Percentiles rank a stretch among this genome's conserved stretches.
Conservation (phyloP, 2,113 vertebrate species). For the Caracal caracal region DNA sequence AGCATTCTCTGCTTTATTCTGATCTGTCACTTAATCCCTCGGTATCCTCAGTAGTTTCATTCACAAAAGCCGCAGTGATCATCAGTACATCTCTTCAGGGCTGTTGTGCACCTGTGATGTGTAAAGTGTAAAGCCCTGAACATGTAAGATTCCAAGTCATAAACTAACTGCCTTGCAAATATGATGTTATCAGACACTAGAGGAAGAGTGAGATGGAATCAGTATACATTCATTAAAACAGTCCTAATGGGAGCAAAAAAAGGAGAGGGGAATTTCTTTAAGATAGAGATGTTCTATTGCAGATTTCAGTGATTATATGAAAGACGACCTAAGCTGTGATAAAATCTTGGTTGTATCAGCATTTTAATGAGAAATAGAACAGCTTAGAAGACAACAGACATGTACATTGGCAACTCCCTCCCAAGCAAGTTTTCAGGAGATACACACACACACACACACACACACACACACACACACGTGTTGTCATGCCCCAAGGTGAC, state of each 20-base stretch:
- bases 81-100: not conserved
- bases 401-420: not conserved
- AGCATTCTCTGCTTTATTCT: not conserved
- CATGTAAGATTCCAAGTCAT: not conserved
- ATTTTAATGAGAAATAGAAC: not conserved
- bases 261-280: not conserved
- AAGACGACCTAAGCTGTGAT: not conserved
- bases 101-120: too few species aligned
- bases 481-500: constrained; percentile 59
- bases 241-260: not conserved
- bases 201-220: not conserved
- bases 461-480: too few species aligned
- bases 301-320: not conserved
- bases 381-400: not conserved
- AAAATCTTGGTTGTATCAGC: not conserved
- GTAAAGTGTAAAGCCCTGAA: not conserved
- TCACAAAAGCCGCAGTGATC: not conserved
- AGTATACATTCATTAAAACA: not conserved
- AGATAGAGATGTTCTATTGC: not conserved
- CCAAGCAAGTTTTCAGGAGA: not conserved
- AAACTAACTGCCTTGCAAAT: not conserved
- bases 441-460: too few species aligned
- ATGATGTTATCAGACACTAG: not conserved
- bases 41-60: not conserved
- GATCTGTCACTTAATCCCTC: not conserved